These are phyloP conservation scores for Sitodiplosis mosellana DNA, from an alignment of 1,140 invertebrate species.

Conservation along the genomic window DNA sequence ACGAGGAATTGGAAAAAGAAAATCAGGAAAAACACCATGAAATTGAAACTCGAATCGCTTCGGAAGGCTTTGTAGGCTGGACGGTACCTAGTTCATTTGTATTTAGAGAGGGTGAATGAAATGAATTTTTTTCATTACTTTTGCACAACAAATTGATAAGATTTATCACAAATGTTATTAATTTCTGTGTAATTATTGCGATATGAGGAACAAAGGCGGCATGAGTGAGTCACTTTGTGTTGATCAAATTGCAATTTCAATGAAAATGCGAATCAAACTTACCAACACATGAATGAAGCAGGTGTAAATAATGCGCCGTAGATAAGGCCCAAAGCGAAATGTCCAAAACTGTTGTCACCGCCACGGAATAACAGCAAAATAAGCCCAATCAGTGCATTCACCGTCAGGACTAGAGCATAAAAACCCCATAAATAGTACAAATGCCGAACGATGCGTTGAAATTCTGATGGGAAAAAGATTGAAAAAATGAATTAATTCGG, in stretches of 20 bases:
- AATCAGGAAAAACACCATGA: slow-evolving; percentile 99
- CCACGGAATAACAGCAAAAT: slow-evolving; percentile 38
- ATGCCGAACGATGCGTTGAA: slow-evolving; percentile 85
- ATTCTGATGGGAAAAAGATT: too few relatives aligned
- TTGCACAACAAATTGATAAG: too few relatives aligned
- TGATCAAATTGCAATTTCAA: background rate
- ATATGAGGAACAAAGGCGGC: too few relatives aligned
- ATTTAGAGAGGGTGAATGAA: slow-evolving; percentile 2
- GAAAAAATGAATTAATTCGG: too few relatives aligned
- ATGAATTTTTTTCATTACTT: too few relatives aligned
- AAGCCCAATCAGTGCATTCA: slow-evolving; percentile 74
- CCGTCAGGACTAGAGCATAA: slow-evolving; percentile 64
- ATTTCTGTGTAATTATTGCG: too few relatives aligned
- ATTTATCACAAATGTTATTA: too few relatives aligned
- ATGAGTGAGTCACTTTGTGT: too few relatives aligned
- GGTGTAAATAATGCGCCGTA: slow-evolving; percentile 87
- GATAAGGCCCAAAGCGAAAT: slow-evolving; percentile 73
- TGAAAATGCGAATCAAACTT: slow-evolving; percentile 20
- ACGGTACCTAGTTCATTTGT: slow-evolving; percentile 26
- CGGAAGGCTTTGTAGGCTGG: slow-evolving; percentile 55
- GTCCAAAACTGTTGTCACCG: slow-evolving; percentile 29
- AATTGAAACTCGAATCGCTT: slow-evolving; percentile 96
- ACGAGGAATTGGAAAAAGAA: slow-evolving; percentile 96
- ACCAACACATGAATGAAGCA: slow-evolving; percentile 97
- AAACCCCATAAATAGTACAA: slow-evolving; percentile 96